Base-by-base conservation (phyloP, 2,888 invertebrate species). In the Cerastis rubricosa region DNA sequence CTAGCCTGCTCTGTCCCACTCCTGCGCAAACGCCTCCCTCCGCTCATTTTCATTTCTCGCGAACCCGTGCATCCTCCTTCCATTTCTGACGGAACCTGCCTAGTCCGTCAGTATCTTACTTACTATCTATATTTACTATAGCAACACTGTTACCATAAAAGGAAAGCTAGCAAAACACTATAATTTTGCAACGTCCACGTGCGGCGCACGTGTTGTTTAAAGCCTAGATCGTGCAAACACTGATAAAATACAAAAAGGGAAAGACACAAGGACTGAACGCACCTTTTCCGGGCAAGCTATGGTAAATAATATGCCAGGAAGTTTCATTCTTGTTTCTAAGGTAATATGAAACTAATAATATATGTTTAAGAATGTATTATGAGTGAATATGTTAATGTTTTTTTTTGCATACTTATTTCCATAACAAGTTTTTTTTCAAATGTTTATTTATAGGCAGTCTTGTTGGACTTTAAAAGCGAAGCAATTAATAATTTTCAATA, bases 241-340 rank as follows among this genome's bases (percentile, higher is more conserved):
- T 70, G 78, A 86, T 87, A 80, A 76, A 78, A 69, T 73, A 78
- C 75, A 57, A 76, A 80, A 85, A 76, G 80, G 82, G 78, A 86
- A 79, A 79, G 57, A 71, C 40, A 78, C 71, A 74, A 81, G 57
- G 73, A 73, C 74, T 61, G 22, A 59, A 35, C 84, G 65, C 80
- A 70, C 86, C 81, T 85, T 78, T 85, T 83, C 76, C 76, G 75
- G 54, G 8, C 77, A 66, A 68, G 22, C 22, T 25, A 35, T 47
- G 40, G 72, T 71, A 63, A 68, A 81, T 70, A 54, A 74, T 68
- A 69, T 19, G 59, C 29, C 78, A 76, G 78, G 84, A 84, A 82
- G 78, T 85, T 59, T 63, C 14, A 19, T 64, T 45, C 29, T 61
- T 43, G 63, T 73, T 35, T 61, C 45, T 77, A n/a, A 59, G 65